A percentile compares a stretch with the other conserved stretches of the same genome.
Conservation (phyloP, 2,888 invertebrate species). For the Bursaphelenchus okinawaensis region DNA sequence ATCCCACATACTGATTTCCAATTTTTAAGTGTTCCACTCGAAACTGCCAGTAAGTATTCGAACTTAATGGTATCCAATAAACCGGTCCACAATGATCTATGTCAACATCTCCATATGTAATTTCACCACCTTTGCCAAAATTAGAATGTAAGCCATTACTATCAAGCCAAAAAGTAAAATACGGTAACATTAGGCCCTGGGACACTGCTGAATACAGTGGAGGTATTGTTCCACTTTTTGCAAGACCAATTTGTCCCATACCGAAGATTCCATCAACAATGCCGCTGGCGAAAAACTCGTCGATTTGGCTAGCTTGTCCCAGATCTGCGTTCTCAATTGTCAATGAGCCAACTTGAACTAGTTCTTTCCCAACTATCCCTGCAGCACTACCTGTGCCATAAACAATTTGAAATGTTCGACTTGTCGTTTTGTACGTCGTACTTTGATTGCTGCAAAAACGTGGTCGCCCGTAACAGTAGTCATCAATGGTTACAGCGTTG, state of each 20-base stretch:
- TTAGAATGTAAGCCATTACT: neutral
- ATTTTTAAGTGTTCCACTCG: neutral
- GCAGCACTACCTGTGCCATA: slow-evolving; percentile 12
- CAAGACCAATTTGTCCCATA: neutral
- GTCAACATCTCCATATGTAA: neutral
- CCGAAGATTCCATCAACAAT: neutral
- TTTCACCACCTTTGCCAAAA: neutral
- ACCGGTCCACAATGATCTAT: neutral
- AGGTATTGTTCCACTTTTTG: neutral
- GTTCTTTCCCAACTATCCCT: slow-evolving; percentile 1
- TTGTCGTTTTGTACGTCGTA: neutral
- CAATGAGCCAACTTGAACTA: neutral
- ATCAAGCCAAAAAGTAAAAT: neutral
- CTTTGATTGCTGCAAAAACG: neutral
- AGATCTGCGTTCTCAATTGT: neutral
- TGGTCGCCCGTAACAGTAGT: neutral
- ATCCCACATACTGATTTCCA: neutral
- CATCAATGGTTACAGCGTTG: neutral
- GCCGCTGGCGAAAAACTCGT: neutral
- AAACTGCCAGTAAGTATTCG: neutral
- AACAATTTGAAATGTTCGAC: neutral
- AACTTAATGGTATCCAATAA: neutral
- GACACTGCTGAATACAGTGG: neutral
- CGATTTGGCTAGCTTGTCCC: neutral
- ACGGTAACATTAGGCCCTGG: neutral